Evolutionary conservation across 2,113 vertebrate species (phyloP), one percentile per base, ranked within the genome.

Genomic region (Thinocorus orbignyianus): DNA sequence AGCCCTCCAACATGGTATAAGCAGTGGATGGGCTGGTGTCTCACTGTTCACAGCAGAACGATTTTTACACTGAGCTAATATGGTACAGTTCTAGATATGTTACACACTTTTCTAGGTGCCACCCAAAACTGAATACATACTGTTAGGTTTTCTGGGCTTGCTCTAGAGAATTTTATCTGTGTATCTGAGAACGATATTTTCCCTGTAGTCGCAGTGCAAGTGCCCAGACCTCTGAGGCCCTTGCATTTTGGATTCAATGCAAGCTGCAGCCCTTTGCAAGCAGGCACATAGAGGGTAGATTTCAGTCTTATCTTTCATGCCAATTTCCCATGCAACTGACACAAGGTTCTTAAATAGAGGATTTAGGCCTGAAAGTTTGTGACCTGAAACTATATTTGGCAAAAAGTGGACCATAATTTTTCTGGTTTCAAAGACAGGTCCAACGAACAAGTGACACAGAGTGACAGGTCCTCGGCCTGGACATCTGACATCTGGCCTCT

Each of bases 41-140:
- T 71, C 0, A 2, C 7, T 0, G 0, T 62, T 31, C 10, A 12
- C 3, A 55, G 10, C 17, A 87, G 35, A 81, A 71, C 0, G 0
- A 37, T 57, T 90, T 88, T 92, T 52, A 46, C 17, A 9, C 42
- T 81, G 19, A 74, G 30, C 7, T 74, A 54, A 46, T 51, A 10
- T 9, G 6, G 13, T 11, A 71, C 1, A 0, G 4, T 68, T 58
- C 61, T 87, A 79, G 48, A 81, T 66, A 69, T 7, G 4, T 12
- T 85, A 24, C 13, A 1, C 6, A 61, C 16, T 25, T 52, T 44
- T 65, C 48, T 1, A 69, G 17, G 17, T 46, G 16, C 9, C 37
- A 70, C 7, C 16, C 17, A 73, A 86, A 65, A 6, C 7, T 8
- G 30, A n/a, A 78, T 13, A 8, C 17, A 35, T 51, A 19, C 46